Percentiles rank a stretch among this genome's conserved stretches.
Evolutionary conservation across 2,113 vertebrate species (phyloP).

Genomic region (Tiliqua scincoides): DNA sequence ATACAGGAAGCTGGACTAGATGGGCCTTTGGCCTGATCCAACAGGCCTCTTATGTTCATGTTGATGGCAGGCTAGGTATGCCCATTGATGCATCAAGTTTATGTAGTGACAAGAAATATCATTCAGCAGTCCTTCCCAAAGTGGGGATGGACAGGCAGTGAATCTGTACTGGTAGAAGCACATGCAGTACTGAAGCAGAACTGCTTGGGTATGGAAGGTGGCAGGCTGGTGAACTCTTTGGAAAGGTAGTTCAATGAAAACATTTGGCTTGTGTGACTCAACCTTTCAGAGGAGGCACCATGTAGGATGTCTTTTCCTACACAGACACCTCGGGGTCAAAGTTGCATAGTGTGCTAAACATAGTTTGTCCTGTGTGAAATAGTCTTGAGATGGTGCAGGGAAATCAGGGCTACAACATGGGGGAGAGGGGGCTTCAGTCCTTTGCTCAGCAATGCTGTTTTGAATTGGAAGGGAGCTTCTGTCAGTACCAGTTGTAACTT

Average conservation of each 20-base stretch:
- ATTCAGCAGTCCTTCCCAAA: not conserved
- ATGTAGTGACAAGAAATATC: not conserved
- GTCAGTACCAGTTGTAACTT: too few species aligned
- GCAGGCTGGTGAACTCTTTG: not conserved
- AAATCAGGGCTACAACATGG: too few species aligned
- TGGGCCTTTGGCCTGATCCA: too few species aligned
- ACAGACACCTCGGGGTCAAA: not conserved
- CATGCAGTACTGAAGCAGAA: not conserved
- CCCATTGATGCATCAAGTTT: not conserved
- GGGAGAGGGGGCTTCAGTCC: too few species aligned
- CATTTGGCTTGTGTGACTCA: not conserved
- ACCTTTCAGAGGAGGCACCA: not conserved
- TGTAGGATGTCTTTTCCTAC: too few species aligned
- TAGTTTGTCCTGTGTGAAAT: too few species aligned
- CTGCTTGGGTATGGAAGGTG: not conserved
- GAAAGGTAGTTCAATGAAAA: not conserved
- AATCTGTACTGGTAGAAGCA: not conserved
- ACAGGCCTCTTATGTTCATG: too few species aligned
- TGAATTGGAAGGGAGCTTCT: too few species aligned
- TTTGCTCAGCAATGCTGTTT: too few species aligned
- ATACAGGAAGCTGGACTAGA: too few species aligned
- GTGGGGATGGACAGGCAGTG: not conserved
- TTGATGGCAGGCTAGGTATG: not conserved
- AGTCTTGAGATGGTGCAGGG: too few species aligned
- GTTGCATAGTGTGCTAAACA: too few species aligned